Percentiles rank a stretch among this genome's conserved stretches.
Conservation (phyloP, 2,797 vertebrate species). For the Hippoglossus hippoglossus region DNA sequence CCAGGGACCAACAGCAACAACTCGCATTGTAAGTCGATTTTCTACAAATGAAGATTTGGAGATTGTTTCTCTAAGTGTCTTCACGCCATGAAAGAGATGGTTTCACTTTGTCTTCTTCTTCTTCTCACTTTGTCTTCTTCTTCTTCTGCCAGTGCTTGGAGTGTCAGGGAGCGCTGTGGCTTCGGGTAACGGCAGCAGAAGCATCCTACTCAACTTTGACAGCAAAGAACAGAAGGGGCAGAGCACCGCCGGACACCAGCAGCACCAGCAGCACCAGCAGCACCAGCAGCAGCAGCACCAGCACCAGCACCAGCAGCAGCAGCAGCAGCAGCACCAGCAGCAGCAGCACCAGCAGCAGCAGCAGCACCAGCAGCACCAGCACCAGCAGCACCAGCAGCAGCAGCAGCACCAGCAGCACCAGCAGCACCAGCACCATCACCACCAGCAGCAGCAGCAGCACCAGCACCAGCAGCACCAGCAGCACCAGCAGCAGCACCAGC, state of each 20-base stretch:
- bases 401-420: too few relatives aligned
- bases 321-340: slow-evolving; percentile 11
- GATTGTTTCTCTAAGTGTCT: not conserved
- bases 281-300: slow-evolving; percentile 58
- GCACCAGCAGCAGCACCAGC: too few relatives aligned
- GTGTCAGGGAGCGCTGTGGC: slow-evolving; percentile 64
- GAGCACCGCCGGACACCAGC: slow-evolving; percentile 43
- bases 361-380: too few relatives aligned
- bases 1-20: slow-evolving; percentile 73
- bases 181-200: slow-evolving; percentile 72
- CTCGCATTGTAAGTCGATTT: slow-evolving; percentile 49
- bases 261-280: slow-evolving; percentile 59
- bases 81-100: not conserved
- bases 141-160: slow-evolving; percentile 53
- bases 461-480: too few relatives aligned
- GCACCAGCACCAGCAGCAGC: slow-evolving; percentile 57
- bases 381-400: too few relatives aligned
- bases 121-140: not conserved
- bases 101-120: not conserved
- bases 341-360: too few relatives aligned
- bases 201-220: slow-evolving; percentile 80
- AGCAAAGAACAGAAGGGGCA: slow-evolving; percentile 68
- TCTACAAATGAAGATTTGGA: not conserved
- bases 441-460: too few relatives aligned
- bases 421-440: too few relatives aligned